Base-by-base conservation (phyloP, 2,113 vertebrate genomes). In the Sminthopsis crassicaudata region DNA sequence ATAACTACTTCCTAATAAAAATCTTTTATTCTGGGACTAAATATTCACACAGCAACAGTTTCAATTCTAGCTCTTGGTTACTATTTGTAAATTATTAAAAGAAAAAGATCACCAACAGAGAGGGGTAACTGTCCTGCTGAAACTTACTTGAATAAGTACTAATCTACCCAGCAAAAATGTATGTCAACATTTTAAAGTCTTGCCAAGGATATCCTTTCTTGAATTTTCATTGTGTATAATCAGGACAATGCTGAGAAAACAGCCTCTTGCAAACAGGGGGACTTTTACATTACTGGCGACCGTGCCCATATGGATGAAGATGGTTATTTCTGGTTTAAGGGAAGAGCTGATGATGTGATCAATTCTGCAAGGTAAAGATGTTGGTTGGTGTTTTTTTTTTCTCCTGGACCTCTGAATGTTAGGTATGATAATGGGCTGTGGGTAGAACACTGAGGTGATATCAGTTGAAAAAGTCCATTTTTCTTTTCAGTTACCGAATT, bases 271-370 rank as follows among this genome's bases (percentile, higher is more conserved):
- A 93, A 98, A 90, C 42, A 23, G 89, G 98, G 99, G 11, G 98
- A 98, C 96, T 99, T 99, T 93, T 99, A 99, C 67, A 76, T 99
- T 95, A 99, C 99, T 0, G 99, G 99, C 23, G 99, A 99, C 98
- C 96, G 98, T 96, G 99, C 97, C 22, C 12, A 91, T 30, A 98
- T 98, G 98, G 99, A 99, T 76, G 57, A 98, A 91, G 99, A 99
- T 9, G 99, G 98, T 36, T 99, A 99, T 92, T 60, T 99, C 91
- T 99, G 99, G 98, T 99, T 99, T 96, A 89, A 98, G 30, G 99
- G 99, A 91, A 98, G 99, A 97, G 96, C 94, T 54, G 99, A 99
- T 0, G 98, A 99, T 52, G 96, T 99, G 94, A 99, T 99, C 96
- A 98, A 98, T 91, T 99, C 99, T 89, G 96, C 99, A 88, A 99